These are phyloP conservation scores for Ibycter americanus DNA, from an alignment of 2,797 vertebrate genomes.

Conservation along the genomic window DNA sequence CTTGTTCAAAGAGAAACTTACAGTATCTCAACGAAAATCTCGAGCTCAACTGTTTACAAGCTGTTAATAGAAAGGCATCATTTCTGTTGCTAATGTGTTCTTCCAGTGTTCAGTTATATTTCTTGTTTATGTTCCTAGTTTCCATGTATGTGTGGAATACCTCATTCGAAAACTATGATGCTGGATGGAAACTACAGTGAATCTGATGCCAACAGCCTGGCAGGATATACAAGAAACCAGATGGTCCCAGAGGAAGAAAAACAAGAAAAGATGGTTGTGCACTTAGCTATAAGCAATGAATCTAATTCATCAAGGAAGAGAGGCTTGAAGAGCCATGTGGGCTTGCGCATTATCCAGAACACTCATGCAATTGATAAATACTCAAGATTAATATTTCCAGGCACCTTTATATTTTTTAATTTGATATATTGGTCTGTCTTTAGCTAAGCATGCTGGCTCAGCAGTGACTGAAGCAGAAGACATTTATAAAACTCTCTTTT, in stretches of 20 bases:
- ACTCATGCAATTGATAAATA: constrained; percentile 93
- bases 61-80: not conserved
- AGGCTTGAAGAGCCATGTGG: constrained; percentile 82
- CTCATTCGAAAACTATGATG: constrained; percentile 87
- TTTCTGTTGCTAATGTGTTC: not conserved
- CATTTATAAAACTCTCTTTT: not conserved
- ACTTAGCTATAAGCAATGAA: constrained; percentile 84
- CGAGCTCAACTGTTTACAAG: not conserved
- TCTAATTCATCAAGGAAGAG: constrained; percentile 82
- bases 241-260: constrained; percentile 83
- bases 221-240: constrained; percentile 85
- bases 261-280: constrained; percentile 87
- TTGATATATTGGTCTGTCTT: constrained; percentile 96
- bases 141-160: constrained; percentile 86
- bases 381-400: constrained; percentile 93
- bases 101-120: not conserved
- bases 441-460: constrained; percentile 76
- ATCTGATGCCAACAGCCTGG: constrained; percentile 88
- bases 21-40: not conserved
- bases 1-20: not conserved
- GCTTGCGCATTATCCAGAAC: constrained; percentile 88
- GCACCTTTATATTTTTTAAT: constrained; percentile 93
- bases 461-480: not conserved
- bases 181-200: constrained; percentile 89
- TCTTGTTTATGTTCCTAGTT: constrained; percentile 74